Percentiles rank a stretch among this genome's conserved stretches.
These are phyloP conservation scores for Argentina silus DNA, from an alignment of 2,797 vertebrate species.

Conservation along the genomic window DNA sequence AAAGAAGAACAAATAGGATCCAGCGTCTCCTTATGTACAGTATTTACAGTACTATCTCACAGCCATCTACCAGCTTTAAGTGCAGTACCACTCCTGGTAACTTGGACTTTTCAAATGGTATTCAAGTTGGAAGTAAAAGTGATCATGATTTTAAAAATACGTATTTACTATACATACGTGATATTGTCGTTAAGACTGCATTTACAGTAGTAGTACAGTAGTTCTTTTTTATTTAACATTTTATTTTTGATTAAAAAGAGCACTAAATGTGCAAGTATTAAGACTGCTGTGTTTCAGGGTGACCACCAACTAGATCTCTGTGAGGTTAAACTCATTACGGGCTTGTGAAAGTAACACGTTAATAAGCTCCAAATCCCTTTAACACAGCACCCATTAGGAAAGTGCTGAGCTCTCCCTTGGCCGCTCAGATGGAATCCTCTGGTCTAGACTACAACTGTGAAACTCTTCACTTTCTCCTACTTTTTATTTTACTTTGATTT, in stretches of 20 bases:
- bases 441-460: neutral
- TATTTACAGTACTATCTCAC: too few species aligned
- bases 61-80: too few species aligned
- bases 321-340: slow-evolving; percentile 65
- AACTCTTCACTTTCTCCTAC: neutral
- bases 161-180: neutral
- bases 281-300: neutral
- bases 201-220: neutral
- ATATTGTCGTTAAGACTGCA: neutral
- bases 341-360: slow-evolving; percentile 58
- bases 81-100: too few species aligned
- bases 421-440: slow-evolving; percentile 55
- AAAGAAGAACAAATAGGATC: too few species aligned
- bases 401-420: slow-evolving; percentile 73
- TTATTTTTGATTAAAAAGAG: neutral
- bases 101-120: too few species aligned
- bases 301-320: slow-evolving; percentile 28
- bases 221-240: neutral
- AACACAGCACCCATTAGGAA: slow-evolving; percentile 75
- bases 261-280: neutral
- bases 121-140: too few species aligned
- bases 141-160: too few species aligned
- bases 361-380: slow-evolving; percentile 78
- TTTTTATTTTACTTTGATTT: neutral
- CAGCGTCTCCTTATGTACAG: too few species aligned